These are phyloP conservation scores for Drosophila colorata DNA, from an alignment of 2,888 invertebrate genomes.

Conservation along the genomic window DNA sequence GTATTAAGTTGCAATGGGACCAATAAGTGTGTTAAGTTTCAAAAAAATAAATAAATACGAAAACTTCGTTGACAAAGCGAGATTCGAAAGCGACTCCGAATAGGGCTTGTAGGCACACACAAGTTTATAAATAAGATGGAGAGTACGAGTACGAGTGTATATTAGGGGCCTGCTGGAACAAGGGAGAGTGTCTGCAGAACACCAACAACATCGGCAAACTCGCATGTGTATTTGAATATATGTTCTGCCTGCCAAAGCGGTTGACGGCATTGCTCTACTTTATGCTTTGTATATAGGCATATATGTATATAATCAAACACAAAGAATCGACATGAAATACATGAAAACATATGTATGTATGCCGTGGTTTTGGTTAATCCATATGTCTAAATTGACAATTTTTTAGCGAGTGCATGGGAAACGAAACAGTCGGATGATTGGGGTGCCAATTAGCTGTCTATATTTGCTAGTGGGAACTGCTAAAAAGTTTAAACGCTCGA, in stretches of 20 bases:
- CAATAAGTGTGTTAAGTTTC: too few relatives aligned
- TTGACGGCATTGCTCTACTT: constrained; percentile 59
- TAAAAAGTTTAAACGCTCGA: background rate
- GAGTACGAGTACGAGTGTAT: constrained; percentile 28
- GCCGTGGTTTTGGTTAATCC: constrained; percentile 40
- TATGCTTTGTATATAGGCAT: constrained; percentile 35
- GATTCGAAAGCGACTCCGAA: too few relatives aligned
- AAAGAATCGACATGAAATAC: constrained; percentile 13
- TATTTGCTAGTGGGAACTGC: background rate
- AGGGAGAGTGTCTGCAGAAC: background rate
- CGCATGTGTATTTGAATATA: constrained; percentile 40
- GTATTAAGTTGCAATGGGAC: too few relatives aligned
- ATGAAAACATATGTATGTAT: background rate
- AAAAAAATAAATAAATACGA: too few relatives aligned
- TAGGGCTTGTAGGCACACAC: constrained; percentile 54
- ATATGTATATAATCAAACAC: constrained; percentile 26
- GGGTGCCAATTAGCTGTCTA: background rate
- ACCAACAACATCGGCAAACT: background rate
- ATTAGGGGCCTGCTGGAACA: background rate
- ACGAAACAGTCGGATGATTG: too few relatives aligned
- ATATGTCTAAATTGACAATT: constrained; percentile 54
- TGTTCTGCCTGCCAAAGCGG: constrained; percentile 59
- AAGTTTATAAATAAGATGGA: constrained; percentile 69
- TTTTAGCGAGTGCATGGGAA: constrained; percentile 5
- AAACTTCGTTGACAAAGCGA: too few relatives aligned